Conservation (phyloP, 2,888 invertebrate genomes). For the Dendrolimus houi region DNA sequence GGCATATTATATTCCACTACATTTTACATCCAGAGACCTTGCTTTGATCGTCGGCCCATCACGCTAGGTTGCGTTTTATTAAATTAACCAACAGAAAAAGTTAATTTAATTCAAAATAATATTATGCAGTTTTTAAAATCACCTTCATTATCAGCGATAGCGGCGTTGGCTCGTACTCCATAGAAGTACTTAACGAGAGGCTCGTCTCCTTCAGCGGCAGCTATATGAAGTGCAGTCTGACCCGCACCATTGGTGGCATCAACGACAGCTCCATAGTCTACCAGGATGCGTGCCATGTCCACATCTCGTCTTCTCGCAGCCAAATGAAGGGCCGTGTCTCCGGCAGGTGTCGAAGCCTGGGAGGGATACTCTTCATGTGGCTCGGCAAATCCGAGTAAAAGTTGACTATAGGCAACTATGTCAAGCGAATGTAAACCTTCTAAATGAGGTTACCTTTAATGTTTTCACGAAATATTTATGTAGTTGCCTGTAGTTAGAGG, state of each 20-base stretch:
- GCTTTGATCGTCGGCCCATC: not conserved
- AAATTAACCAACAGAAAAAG: not conserved
- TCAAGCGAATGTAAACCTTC: not conserved
- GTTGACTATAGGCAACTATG: not conserved
- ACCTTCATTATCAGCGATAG: conserved; percentile 95
- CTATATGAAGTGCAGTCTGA: conserved; percentile 95
- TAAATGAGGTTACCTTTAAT: not conserved
- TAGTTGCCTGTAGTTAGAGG: not conserved
- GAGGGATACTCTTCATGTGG: conserved; percentile 11
- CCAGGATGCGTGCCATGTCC: conserved; percentile 93
- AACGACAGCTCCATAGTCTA: conserved; percentile 94
- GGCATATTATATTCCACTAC: not conserved
- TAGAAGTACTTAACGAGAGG: conserved; percentile 96
- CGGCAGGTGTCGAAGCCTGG: conserved; percentile 86
- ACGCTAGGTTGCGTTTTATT: not conserved
- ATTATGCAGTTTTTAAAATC: conserved; percentile 1
- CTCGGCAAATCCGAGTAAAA: not conserved
- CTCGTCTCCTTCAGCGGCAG: conserved; percentile 97
- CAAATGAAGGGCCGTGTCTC: conserved; percentile 96
- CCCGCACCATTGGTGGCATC: conserved; percentile 96
- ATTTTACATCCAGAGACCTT: not conserved
- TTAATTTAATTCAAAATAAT: not conserved
- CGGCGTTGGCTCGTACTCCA: conserved; percentile 94
- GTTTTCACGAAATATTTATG: not conserved
- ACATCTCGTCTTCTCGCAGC: conserved; percentile 95